Evolutionary conservation across 2,888 invertebrate species (phyloP).

Genomic region (Tanaodytes sp.): DNA sequence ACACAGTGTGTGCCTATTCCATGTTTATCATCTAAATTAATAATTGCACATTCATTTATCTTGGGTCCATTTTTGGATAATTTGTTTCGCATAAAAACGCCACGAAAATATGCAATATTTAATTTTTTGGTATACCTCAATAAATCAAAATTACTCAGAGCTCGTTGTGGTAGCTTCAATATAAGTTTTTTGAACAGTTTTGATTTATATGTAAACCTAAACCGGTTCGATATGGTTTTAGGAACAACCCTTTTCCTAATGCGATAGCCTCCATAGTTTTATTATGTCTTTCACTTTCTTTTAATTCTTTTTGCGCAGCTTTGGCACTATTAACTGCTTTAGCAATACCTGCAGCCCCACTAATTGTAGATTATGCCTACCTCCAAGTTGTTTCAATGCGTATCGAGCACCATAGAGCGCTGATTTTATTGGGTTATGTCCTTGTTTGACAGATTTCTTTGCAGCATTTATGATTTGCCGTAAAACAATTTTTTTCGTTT

Average conservation of each 20-base stretch:
- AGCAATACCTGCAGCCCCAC: no score
- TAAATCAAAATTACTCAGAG: constrained; percentile 62
- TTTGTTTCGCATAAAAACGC: constrained; percentile 63
- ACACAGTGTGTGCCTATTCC: constrained; percentile 64
- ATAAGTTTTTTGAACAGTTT: constrained; percentile 40
- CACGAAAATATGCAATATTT: no score
- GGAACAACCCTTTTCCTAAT: constrained; percentile 13
- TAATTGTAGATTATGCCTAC: constrained; percentile 6
- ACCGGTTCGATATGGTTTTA: constrained; percentile 25
- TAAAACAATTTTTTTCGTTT: neutral
- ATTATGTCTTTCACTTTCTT: constrained; percentile 54
- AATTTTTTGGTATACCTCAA: constrained; percentile 57
- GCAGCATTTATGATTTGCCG: constrained; percentile 15
- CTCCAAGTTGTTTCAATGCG: no score
- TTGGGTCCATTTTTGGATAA: constrained; percentile 41
- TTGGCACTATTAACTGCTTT: constrained; percentile 64
- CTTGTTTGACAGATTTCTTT: neutral
- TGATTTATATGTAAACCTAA: constrained; percentile 16
- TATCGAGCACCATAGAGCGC: constrained; percentile 7
- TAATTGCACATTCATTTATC: constrained; percentile 23
- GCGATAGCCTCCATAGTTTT: constrained; percentile 8
- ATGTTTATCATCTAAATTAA: constrained; percentile 34
- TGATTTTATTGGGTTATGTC: constrained; percentile 5
- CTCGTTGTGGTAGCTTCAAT: constrained; percentile 59
- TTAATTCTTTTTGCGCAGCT: constrained; percentile 60